Conservation (phyloP, 2,888 invertebrate species). For the Eurytoma californica region DNA sequence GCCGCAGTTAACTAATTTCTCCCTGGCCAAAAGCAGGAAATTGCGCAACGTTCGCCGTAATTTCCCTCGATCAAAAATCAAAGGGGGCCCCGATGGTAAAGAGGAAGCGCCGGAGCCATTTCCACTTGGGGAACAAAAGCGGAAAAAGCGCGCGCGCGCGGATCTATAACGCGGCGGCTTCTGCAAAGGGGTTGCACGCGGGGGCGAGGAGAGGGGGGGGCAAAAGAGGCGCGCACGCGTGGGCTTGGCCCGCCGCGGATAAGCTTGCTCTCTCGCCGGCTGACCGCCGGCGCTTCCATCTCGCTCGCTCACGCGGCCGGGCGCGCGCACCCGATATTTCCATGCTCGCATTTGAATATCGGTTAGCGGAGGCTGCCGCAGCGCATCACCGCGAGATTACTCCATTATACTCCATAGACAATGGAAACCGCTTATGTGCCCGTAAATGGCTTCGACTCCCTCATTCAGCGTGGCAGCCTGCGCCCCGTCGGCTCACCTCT, state of each 20-base stretch:
- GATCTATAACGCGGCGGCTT: not conserved
- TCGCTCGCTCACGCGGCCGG: conserved; percentile 10
- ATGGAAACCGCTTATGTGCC: conserved; percentile 73
- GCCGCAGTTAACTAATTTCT: too few relatives aligned
- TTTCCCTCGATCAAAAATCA: not conserved
- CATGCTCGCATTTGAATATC: conserved; percentile 70
- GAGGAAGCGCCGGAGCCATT: too few relatives aligned
- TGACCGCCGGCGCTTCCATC: conserved; percentile 53
- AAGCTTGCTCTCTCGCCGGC: conserved; percentile 57
- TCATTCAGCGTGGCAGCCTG: conserved; percentile 51
- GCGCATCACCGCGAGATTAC: conserved; percentile 74
- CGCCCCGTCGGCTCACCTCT: not conserved
- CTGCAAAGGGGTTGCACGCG: not conserved
- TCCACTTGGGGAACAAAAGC: too few relatives aligned
- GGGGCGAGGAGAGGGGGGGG: not conserved
- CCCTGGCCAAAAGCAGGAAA: too few relatives aligned
- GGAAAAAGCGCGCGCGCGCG: not conserved
- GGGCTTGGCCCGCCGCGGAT: conserved; percentile 41
- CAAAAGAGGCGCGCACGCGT: not conserved
- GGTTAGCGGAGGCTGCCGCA: conserved; percentile 65
- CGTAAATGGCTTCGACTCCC: conserved; percentile 72
- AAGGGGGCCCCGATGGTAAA: not conserved
- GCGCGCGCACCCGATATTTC: conserved; percentile 60
- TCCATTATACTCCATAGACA: conserved; percentile 74
- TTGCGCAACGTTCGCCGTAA: not conserved